Conservation (phyloP, 2,113 vertebrate species). For the Laterallus jamaicensis region DNA sequence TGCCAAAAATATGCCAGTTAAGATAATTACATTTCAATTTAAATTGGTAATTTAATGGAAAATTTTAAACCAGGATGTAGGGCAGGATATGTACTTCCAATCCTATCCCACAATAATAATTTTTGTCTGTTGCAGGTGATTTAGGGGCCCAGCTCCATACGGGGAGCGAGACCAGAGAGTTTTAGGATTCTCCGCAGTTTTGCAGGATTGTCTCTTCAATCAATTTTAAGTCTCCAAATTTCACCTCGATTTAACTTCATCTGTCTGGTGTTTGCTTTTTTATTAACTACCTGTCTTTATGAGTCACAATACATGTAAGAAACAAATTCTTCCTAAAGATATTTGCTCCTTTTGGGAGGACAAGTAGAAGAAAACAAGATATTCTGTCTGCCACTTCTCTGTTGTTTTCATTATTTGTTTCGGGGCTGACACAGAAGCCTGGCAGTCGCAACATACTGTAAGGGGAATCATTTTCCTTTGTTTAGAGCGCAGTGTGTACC, state of each 20-base stretch:
- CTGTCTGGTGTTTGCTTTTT: background rate
- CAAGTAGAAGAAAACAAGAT: conserved; percentile 53
- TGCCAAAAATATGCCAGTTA: conserved; percentile 80
- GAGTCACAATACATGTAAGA: conserved; percentile 10
- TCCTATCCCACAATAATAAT: conserved; percentile 20
- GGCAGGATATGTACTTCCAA: conserved; percentile 32
- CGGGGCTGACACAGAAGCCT: conserved; percentile 67
- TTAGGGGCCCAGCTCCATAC: background rate
- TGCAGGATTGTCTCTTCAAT: background rate
- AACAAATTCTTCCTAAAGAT: conserved; percentile 16
- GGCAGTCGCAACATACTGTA: conserved; percentile 62
- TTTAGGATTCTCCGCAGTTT: background rate
- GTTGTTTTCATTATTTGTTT: conserved; percentile 57
- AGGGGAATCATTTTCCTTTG: conserved; percentile 75
- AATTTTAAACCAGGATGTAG: conserved; percentile 62
- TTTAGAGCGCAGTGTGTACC: conserved; percentile 73
- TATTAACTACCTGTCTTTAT: background rate
- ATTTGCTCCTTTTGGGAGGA: conserved; percentile 18
- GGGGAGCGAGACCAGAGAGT: background rate
- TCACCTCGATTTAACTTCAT: background rate
- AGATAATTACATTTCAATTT: conserved; percentile 81
- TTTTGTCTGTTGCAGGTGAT: conserved; percentile 48
- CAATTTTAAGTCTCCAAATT: background rate
- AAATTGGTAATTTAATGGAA: conserved; percentile 80
- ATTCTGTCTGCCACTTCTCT: conserved; percentile 47